Evolutionary conservation across 2,797 vertebrate genomes (phyloP).

Genomic region (Dromococcyx pavoninus): DNA sequence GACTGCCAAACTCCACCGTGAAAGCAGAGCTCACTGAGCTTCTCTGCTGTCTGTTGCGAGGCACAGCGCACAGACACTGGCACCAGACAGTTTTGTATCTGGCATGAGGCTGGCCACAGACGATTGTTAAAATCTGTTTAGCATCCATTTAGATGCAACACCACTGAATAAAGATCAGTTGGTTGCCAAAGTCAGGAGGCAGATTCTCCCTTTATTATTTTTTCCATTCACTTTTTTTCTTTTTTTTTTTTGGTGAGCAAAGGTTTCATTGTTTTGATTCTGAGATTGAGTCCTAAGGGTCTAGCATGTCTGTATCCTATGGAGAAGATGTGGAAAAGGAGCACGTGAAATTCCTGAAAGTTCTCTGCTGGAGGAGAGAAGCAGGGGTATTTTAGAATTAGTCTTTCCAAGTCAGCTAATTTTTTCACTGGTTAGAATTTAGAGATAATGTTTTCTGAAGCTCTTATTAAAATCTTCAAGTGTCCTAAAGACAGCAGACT

Average conservation of each 20-base stretch:
- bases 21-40: neutral
- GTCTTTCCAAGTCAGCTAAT: neutral
- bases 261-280: neutral
- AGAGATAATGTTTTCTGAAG: neutral
- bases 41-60: neutral
- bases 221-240: fast-evolving
- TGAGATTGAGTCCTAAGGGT: neutral
- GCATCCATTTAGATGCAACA: neutral
- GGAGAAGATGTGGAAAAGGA: neutral
- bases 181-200: neutral
- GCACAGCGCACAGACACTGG: neutral
- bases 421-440: neutral
- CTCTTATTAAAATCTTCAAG: neutral
- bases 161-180: neutral
- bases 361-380: neutral
- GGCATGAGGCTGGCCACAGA: neutral
- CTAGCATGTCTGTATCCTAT: neutral
- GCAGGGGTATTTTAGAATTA: neutral
- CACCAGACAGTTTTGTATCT: neutral
- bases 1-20: neutral
- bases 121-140: slow-evolving; percentile 2
- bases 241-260: neutral
- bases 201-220: neutral
- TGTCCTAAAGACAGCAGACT: neutral
- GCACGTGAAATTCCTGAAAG: neutral